A percentile compares a stretch with the other conserved stretches of the same genome.
Conservation (phyloP, 2,797 vertebrate genomes). For the Anas acuta region DNA sequence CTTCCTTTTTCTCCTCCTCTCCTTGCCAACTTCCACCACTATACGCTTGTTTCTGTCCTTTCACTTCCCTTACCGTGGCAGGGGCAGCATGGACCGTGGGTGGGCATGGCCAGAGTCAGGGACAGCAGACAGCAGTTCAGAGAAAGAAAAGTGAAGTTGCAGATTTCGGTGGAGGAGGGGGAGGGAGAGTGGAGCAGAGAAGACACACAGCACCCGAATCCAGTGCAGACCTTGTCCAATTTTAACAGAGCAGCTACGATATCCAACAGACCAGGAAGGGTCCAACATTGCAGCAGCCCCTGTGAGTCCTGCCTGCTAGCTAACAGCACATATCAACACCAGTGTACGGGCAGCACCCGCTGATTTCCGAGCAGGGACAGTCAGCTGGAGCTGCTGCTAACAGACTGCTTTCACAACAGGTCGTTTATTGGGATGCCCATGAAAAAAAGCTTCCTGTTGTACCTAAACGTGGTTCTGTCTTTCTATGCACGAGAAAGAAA, state of each 20-base stretch:
- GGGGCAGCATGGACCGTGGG: neutral
- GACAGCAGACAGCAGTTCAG: neutral
- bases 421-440: neutral
- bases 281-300: neutral
- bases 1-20: neutral
- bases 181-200: neutral
- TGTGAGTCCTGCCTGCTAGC: neutral
- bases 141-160: neutral
- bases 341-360: neutral
- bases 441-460: neutral
- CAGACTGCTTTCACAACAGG: neutral
- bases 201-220: neutral
- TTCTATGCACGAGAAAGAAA: neutral
- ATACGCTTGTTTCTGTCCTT: neutral
- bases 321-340: neutral
- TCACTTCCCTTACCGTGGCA: neutral
- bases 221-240: fast-evolving
- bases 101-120: neutral
- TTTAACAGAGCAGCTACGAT: neutral
- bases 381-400: neutral
- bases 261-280: neutral
- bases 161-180: fast-evolving
- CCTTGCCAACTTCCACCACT: neutral
- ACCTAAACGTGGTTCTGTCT: neutral
- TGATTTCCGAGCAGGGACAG: neutral